These are phyloP conservation scores for Empidonax traillii DNA, from an alignment of 2,113 vertebrate species.

Conservation along the genomic window DNA sequence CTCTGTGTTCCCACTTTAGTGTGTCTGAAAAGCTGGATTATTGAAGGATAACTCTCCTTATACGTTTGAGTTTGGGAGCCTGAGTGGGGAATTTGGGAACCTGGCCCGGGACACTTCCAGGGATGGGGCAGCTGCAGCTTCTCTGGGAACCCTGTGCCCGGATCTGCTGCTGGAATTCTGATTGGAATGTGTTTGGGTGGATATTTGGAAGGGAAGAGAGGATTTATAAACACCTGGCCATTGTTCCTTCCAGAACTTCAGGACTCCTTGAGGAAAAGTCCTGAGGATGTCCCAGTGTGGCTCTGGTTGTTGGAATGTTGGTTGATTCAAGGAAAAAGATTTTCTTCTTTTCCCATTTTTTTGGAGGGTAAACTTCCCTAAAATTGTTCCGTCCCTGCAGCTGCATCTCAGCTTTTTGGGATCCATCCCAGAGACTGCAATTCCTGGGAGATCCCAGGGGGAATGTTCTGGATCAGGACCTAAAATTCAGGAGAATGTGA, in stretches of 20 bases:
- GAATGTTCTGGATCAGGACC: background rate
- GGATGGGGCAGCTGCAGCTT: background rate
- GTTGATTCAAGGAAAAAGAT: background rate
- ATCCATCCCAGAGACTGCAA: background rate
- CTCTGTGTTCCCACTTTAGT: accelerated
- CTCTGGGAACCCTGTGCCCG: background rate
- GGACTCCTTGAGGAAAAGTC: background rate
- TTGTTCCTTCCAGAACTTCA: background rate
- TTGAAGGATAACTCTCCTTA: background rate
- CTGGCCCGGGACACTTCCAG: background rate
- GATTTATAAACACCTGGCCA: background rate
- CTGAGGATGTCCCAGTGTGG: background rate
- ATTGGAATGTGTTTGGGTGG: background rate
- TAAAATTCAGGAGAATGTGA: background rate
- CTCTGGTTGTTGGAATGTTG: background rate
- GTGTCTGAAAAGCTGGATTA: background rate
- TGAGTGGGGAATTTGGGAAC: background rate
- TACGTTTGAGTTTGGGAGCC: background rate
- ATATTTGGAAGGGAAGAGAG: background rate
- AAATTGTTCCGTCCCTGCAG: background rate
- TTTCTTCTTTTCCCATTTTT: background rate
- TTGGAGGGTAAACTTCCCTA: background rate
- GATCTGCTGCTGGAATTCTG: background rate
- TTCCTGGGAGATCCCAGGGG: background rate
- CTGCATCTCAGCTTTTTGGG: background rate